Conservation (phyloP, 2,797 vertebrate species). For the Syngnathus acus region DNA sequence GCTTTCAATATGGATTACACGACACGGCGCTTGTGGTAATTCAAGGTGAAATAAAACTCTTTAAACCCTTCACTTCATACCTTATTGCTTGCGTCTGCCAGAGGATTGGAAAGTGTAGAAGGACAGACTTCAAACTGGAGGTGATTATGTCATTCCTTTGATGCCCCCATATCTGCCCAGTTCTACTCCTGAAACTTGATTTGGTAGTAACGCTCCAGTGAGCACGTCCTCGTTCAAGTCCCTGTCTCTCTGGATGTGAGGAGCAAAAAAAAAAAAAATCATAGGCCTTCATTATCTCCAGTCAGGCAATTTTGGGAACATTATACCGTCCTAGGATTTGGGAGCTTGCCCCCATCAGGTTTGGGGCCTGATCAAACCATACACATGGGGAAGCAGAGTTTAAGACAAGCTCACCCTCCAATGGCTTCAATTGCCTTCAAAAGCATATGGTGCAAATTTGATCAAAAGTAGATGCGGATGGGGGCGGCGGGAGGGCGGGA, state of each 20-base stretch:
- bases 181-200: conserved; percentile 54
- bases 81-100: conserved; percentile 29
- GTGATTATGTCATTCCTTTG: conserved; percentile 51
- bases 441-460: conserved; percentile 80
- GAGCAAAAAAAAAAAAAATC: conserved; percentile 42
- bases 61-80: conserved; percentile 50
- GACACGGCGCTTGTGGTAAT: conserved; percentile 47
- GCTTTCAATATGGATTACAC: conserved; percentile 67
- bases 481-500: conserved; percentile 12
- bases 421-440: conserved; percentile 64
- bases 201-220: conserved; percentile 63
- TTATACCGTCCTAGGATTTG: conserved; percentile 62
- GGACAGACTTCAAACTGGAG: conserved; percentile 37
- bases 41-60: conserved; percentile 68
- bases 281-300: conserved; percentile 64
- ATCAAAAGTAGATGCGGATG: conserved; percentile 62
- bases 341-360: conserved; percentile 54
- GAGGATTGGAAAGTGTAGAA: conserved; percentile 27
- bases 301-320: conserved; percentile 67
- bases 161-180: conserved; percentile 43
- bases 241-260: conserved; percentile 56
- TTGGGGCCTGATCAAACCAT: conserved; percentile 68
- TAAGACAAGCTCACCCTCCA: conserved; percentile 61
- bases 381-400: conserved; percentile 51
- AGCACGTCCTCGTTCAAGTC: conserved; percentile 56